phyloP scores from a whole-genome alignment of 2,888 invertebrate species.

The Macrosiphum euphorbiae region DNA sequence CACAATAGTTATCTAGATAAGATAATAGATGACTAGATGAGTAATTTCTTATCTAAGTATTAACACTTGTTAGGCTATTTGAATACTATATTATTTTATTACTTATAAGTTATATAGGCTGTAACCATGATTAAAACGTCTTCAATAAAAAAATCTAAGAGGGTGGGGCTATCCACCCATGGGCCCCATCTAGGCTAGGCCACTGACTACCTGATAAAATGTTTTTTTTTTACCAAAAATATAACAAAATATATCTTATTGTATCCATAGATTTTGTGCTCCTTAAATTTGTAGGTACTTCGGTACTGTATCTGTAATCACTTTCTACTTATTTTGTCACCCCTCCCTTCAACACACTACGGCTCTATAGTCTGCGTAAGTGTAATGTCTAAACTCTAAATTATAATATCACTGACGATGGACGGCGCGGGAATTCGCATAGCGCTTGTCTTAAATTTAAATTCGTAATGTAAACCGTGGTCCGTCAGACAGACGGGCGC shows the following conservation, averaged over 20 bases:
- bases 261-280: neutral
- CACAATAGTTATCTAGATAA: too few relatives aligned
- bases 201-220: neutral
- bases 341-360: neutral
- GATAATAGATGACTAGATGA: too few relatives aligned
- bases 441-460: neutral
- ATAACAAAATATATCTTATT: neutral
- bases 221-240: neutral
- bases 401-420: neutral
- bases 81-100: too few relatives aligned
- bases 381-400: neutral
- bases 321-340: neutral
- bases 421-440: neutral
- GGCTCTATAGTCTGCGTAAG: neutral
- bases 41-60: too few relatives aligned
- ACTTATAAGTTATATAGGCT: neutral
- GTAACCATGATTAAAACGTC: neutral
- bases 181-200: too few relatives aligned
- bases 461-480: neutral
- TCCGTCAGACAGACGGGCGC: conserved; percentile 40
- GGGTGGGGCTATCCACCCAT: too few relatives aligned
- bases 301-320: neutral
- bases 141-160: too few relatives aligned
- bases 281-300: neutral
- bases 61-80: too few relatives aligned